Percentiles rank a stretch among this genome's conserved stretches.
These are phyloP conservation scores for human DNA, from an alignment of 2,113 vertebrate genomes.

Conservation along the genomic window DNA sequence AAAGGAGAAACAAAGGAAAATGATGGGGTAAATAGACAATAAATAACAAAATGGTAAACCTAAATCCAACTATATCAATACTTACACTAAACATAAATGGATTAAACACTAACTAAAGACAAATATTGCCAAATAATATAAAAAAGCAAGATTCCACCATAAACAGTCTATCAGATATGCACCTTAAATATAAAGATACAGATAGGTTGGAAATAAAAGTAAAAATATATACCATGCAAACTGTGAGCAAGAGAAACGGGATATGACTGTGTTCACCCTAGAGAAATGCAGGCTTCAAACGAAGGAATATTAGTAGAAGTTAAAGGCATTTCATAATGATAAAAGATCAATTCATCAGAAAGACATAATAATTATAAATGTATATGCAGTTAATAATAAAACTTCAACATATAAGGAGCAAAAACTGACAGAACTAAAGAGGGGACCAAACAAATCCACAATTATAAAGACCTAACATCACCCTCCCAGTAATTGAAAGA, in stretches of 20 bases:
- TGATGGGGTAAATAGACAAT: neutral
- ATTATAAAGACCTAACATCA: neutral
- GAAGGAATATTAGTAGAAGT: neutral
- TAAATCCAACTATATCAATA: neutral
- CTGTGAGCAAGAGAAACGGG: neutral
- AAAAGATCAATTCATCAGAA: neutral
- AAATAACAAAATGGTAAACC: conserved; percentile 13
- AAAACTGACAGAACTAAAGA: neutral
- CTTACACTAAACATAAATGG: neutral
- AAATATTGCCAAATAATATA: neutral
- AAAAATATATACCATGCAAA: neutral
- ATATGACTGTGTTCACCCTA: neutral
- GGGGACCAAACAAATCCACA: neutral
- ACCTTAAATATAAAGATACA: neutral
- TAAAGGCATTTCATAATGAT: conserved; percentile 2
- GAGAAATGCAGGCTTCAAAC: neutral
- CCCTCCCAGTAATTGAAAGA: neutral
- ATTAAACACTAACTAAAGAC: neutral
- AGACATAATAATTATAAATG: neutral
- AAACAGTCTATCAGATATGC: neutral
- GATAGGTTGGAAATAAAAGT: neutral
- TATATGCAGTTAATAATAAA: neutral
- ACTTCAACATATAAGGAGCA: neutral
- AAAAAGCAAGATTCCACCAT: neutral
- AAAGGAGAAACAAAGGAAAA: neutral